These are phyloP conservation scores for Catocala nupta DNA, from an alignment of 2,888 invertebrate species.

Conservation along the genomic window DNA sequence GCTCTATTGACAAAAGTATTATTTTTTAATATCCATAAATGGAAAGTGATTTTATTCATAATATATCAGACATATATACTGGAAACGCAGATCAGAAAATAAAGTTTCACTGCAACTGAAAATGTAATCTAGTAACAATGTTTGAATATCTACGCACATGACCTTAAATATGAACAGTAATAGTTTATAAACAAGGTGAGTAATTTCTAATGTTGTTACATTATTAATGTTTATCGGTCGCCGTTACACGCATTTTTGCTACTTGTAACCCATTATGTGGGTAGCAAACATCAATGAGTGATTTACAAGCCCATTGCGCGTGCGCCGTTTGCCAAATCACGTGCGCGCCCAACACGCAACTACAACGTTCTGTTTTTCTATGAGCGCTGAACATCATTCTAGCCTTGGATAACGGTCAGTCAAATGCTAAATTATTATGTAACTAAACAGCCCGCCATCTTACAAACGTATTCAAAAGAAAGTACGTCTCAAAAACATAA, in stretches of 20 bases:
- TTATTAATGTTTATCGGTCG: background rate
- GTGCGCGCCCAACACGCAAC: conserved; percentile 4
- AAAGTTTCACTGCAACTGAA: too few species aligned
- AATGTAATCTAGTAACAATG: too few species aligned
- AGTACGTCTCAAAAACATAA: background rate
- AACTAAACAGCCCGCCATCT: conserved; percentile 7
- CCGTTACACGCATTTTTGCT: conserved; percentile 4
- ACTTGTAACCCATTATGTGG: conserved; percentile 3
- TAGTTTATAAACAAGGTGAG: too few species aligned
- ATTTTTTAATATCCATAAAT: too few species aligned
- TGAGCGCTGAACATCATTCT: conserved; percentile 5
- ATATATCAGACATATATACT: too few species aligned
- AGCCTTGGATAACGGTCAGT: conserved; percentile 16
- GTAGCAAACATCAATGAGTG: conserved; percentile 14
- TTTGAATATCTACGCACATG: too few species aligned
- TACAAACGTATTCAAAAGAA: conserved; percentile 1
- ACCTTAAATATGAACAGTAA: too few species aligned
- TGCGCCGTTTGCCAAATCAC: conserved; percentile 16
- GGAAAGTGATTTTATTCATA: too few species aligned
- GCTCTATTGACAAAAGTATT: too few species aligned
- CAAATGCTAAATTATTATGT: conserved; percentile 17
- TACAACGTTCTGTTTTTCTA: conserved; percentile 17
- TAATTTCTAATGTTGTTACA: too few species aligned
- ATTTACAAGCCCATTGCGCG: conserved; percentile 12
- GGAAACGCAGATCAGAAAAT: too few species aligned